A percentile compares a stretch with the other conserved stretches of the same genome.
Evolutionary conservation across 2,113 vertebrate genomes (phyloP).

Genomic region (Pipra filicauda): DNA sequence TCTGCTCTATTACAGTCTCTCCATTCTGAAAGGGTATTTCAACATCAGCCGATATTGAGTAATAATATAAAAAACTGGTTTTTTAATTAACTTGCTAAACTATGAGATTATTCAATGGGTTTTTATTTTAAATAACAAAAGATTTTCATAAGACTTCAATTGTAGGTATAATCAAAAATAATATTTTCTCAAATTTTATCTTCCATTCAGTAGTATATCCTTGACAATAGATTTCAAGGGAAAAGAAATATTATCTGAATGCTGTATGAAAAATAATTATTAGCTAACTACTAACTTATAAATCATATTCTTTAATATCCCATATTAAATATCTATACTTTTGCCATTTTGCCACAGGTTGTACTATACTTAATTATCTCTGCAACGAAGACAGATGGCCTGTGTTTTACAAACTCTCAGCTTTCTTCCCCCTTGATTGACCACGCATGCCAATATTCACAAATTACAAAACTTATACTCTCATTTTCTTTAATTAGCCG

Average conservation of each 20-base stretch:
- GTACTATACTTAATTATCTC: conserved; percentile 19
- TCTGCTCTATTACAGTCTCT: not conserved
- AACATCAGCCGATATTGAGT: not conserved
- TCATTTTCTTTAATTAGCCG: conserved; percentile 47
- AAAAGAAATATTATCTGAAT: not conserved
- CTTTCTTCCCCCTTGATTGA: conserved; percentile 58
- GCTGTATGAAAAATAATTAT: not conserved
- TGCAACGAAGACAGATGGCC: conserved; percentile 52
- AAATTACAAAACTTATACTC: conserved; percentile 44
- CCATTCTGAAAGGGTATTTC: not conserved
- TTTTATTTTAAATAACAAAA: not conserved
- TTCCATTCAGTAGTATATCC: not conserved
- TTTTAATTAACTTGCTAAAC: not conserved
- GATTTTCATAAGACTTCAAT: not conserved
- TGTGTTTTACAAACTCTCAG: conserved; percentile 33
- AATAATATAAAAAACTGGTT: not conserved
- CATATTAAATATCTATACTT: not conserved
- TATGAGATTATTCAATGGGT: not conserved
- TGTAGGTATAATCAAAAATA: not conserved
- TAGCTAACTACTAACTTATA: conserved; percentile 2
- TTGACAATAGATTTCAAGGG: not conserved
- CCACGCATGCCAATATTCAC: conserved; percentile 46
- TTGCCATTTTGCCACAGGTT: conserved; percentile 36
- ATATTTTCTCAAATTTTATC: not conserved
- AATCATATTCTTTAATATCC: conserved; percentile 17